phyloP scores from a whole-genome alignment of 2,797 vertebrate species.

The Danio tinwini region DNA sequence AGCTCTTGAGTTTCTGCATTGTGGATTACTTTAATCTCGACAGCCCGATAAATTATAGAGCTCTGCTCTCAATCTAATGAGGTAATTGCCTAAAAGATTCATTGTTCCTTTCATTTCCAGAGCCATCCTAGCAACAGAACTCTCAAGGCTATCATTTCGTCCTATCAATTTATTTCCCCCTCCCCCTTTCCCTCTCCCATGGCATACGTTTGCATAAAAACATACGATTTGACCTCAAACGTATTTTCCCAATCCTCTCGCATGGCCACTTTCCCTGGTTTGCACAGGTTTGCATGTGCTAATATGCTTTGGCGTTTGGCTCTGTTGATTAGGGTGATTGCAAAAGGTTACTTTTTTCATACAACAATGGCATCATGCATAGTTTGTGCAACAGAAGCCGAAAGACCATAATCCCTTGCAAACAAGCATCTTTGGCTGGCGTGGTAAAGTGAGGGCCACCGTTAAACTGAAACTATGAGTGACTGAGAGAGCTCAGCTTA shows the following conservation, averaged over 20 bases:
- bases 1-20: slow-evolving; percentile 80
- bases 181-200: slow-evolving; percentile 52
- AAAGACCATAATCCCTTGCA: slow-evolving; percentile 77
- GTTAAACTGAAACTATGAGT: slow-evolving; percentile 74
- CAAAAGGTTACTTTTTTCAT: slow-evolving; percentile 65
- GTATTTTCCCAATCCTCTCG: slow-evolving; percentile 47
- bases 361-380: slow-evolving; percentile 68
- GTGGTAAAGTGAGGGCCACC: slow-evolving; percentile 62
- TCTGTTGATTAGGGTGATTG: slow-evolving; percentile 71
- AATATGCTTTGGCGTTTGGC: slow-evolving; percentile 71
- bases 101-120: slow-evolving; percentile 73
- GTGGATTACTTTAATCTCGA: slow-evolving; percentile 81
- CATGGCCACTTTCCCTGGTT: slow-evolving; percentile 68
- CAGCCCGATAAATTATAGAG: slow-evolving; percentile 78
- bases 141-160: slow-evolving; percentile 69
- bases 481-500: slow-evolving; percentile 76
- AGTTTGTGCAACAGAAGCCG: slow-evolving; percentile 69
- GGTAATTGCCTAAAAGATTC: slow-evolving; percentile 81
- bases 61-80: slow-evolving; percentile 73
- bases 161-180: slow-evolving; percentile 63
- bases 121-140: slow-evolving; percentile 68
- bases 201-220: slow-evolving; percentile 58
- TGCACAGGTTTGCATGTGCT: slow-evolving; percentile 69
- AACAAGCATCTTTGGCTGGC: slow-evolving; percentile 79
- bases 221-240: slow-evolving; percentile 55